Conservation (phyloP, 2,797 vertebrate genomes). For the Sitta carolinensis region DNA sequence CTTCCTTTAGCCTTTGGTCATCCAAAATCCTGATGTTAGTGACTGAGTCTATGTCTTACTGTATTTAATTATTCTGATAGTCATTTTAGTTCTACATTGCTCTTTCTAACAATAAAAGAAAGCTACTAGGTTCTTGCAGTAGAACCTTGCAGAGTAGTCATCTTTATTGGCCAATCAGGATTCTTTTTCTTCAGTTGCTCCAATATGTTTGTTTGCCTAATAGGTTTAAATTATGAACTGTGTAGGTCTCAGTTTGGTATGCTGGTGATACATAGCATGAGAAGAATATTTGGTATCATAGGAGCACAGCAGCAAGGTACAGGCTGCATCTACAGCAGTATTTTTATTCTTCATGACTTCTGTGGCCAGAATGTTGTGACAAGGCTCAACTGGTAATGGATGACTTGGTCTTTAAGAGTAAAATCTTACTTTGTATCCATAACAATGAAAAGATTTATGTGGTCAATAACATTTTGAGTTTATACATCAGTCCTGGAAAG, state of each 20-base stretch:
- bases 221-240: background rate
- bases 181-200: background rate
- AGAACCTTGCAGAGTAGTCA: background rate
- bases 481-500: background rate
- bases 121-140: background rate
- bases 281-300: background rate
- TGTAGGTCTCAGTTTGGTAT: background rate
- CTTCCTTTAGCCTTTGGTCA: background rate
- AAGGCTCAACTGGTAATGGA: background rate
- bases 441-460: background rate
- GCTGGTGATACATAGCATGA: background rate
- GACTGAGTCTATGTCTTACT: background rate
- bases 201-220: background rate
- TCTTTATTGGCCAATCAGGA: background rate
- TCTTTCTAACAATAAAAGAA: background rate
- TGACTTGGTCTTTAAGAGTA: background rate
- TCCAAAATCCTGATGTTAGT: background rate
- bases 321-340: background rate
- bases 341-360: background rate
- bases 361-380: background rate
- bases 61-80: background rate
- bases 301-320: background rate
- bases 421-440: background rate
- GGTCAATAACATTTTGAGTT: background rate
- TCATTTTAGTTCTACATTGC: background rate